A percentile compares a stretch with the other conserved stretches of the same genome.
Conservation (phyloP, 1,140 invertebrate genomes). For the Drosophila asahinai region DNA sequence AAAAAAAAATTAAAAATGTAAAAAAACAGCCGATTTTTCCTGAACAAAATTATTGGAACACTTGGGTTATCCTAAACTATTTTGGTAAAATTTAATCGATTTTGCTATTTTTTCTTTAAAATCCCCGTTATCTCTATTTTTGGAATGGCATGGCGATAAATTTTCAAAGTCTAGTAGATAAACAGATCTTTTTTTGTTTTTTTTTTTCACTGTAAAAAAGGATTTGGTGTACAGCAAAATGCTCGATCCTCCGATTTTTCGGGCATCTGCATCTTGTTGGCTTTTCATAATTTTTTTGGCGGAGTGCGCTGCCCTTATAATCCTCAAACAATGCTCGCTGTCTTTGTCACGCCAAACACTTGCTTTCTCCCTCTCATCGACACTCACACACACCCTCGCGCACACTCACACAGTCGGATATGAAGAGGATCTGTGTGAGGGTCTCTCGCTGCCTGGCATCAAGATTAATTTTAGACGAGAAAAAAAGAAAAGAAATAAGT, state of each 20-base stretch:
- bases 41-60: too few species aligned
- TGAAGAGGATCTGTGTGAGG: slow-evolving; percentile 42
- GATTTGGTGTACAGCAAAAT: not conserved
- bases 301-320: slow-evolving; percentile 63
- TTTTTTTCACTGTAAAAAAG: not conserved
- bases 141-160: too few species aligned
- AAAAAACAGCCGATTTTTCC: too few species aligned
- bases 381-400: slow-evolving; percentile 19
- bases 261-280: slow-evolving; percentile 21
- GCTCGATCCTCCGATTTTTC: not conserved
- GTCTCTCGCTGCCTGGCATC: slow-evolving; percentile 68
- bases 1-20: too few species aligned
- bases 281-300: slow-evolving; percentile 29
- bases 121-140: too few species aligned
- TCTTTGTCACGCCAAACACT: slow-evolving; percentile 28
- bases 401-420: not conserved
- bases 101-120: too few species aligned
- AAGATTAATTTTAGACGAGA: slow-evolving; percentile 84
- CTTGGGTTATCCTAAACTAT: too few species aligned
- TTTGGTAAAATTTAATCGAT: too few species aligned
- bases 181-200: too few species aligned
- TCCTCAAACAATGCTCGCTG: slow-evolving; percentile 50
- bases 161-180: too few species aligned
- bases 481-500: slow-evolving; percentile 83
- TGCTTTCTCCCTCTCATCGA: slow-evolving; percentile 17